Conservation (phyloP, 2,797 vertebrate genomes). For the Sparidentex hasta region DNA sequence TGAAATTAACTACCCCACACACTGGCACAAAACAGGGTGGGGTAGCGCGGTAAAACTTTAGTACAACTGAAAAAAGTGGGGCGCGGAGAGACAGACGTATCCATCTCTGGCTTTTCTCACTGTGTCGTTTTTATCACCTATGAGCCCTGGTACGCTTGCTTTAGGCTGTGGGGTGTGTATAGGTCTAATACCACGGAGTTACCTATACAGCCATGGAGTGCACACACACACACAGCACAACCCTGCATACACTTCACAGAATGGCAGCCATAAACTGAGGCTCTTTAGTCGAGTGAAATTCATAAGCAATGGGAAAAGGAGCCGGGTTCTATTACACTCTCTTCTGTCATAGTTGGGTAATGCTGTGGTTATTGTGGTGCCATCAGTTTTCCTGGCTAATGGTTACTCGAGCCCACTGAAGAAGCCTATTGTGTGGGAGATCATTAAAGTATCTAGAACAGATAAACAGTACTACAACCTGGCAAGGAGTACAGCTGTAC, state of each 20-base stretch:
- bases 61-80: conserved; percentile 67
- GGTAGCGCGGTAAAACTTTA: conserved; percentile 79
- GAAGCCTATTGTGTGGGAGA: conserved; percentile 59
- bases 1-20: conserved; percentile 81
- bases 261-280: conserved; percentile 59
- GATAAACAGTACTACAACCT: conserved; percentile 36
- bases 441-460: conserved; percentile 59
- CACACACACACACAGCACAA: conserved; percentile 33
- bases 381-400: conserved; percentile 69
- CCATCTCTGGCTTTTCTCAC: conserved; percentile 85
- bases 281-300: conserved; percentile 66
- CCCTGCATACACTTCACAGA: conserved; percentile 47
- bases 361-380: conserved; percentile 71
- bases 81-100: conserved; percentile 69
- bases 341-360: conserved; percentile 64
- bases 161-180: conserved; percentile 60
- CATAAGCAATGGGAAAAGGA: conserved; percentile 66
- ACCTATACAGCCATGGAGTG: conserved; percentile 52
- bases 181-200: conserved; percentile 62
- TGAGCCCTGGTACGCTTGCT: conserved; percentile 63
- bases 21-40: conserved; percentile 74
- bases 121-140: conserved; percentile 85
- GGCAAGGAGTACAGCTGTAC: conserved; percentile 12
- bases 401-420: conserved; percentile 59
- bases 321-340: conserved; percentile 66